These are phyloP conservation scores for Amitus sp. DNA, from an alignment of 2,888 invertebrate genomes.

Conservation along the genomic window DNA sequence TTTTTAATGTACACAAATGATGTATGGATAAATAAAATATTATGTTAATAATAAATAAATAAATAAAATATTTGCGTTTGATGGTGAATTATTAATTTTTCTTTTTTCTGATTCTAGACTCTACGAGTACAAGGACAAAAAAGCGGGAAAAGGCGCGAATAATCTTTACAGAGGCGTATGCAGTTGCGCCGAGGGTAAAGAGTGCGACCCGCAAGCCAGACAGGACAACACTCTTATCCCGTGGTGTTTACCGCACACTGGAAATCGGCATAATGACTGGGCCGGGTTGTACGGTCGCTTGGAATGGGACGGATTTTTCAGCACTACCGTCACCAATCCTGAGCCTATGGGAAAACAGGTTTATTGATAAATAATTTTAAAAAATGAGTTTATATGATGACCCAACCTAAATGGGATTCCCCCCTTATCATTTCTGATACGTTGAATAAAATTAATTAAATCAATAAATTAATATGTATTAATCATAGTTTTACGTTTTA, in stretches of 20 bases:
- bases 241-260: slow-evolving; percentile 90
- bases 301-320: slow-evolving; percentile 86
- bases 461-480: no score
- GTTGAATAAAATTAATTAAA: no score
- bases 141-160: slow-evolving; percentile 66
- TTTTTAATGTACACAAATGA: no score
- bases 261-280: slow-evolving; percentile 87
- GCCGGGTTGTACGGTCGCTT: slow-evolving; percentile 81
- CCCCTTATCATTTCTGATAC: not conserved
- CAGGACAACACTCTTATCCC: slow-evolving; percentile 88
- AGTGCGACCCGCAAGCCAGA: slow-evolving; percentile 77
- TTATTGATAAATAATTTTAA: no score
- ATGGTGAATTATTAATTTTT: not conserved
- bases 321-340: slow-evolving; percentile 86
- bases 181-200: slow-evolving; percentile 73
- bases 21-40: no score
- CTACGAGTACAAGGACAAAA: slow-evolving; percentile 68
- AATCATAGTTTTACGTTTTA: no score
- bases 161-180: slow-evolving; percentile 78
- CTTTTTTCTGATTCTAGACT: slow-evolving; percentile 1
- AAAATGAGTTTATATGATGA: not conserved
- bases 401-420: not conserved
- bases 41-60: no score
- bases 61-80: not conserved
- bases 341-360: slow-evolving; percentile 92